Conservation (phyloP, 1,140 invertebrate species). For the Paracyclopina nana region DNA sequence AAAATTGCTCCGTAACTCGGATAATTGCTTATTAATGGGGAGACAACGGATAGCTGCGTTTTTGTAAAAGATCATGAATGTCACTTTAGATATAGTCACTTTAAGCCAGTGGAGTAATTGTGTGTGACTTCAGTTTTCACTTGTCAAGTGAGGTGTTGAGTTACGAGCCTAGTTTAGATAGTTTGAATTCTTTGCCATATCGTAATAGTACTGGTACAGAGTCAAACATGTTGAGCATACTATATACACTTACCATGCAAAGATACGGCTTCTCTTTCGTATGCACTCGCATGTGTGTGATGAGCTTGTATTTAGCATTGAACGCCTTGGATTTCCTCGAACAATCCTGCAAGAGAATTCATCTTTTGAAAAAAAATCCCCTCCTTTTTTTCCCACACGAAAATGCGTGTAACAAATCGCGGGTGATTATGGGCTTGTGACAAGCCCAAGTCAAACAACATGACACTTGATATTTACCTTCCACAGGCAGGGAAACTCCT, state of each 20-base stretch:
- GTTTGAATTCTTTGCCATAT: too few relatives aligned
- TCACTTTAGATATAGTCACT: too few relatives aligned
- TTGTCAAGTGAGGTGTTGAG: too few relatives aligned
- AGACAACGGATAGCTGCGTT: too few relatives aligned
- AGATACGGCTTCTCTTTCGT: constrained; percentile 89
- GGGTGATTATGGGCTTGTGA: background rate
- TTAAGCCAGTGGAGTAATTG: too few relatives aligned
- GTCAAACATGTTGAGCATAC: too few relatives aligned
- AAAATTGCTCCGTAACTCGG: too few relatives aligned
- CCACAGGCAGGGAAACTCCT: constrained; percentile 15
- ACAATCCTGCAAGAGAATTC: constrained; percentile 35
- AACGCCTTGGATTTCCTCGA: constrained; percentile 60
- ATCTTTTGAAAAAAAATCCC: background rate
- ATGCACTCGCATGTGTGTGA: constrained; percentile 90
- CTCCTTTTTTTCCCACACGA: background rate
- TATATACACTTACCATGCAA: constrained; percentile 54
- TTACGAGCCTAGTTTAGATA: too few relatives aligned
- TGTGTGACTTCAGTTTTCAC: too few relatives aligned
- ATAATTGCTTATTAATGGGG: too few relatives aligned
- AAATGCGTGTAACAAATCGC: background rate
- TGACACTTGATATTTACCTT: constrained; percentile 1
- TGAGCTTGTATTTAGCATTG: constrained; percentile 80
- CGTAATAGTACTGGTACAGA: too few relatives aligned
- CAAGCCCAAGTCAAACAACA: background rate
- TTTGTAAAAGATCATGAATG: too few relatives aligned